Evolutionary conservation across 2,113 vertebrate species (phyloP), one percentile per base, ranked within the genome.

Genomic region (Bufo gargarizans): DNA sequence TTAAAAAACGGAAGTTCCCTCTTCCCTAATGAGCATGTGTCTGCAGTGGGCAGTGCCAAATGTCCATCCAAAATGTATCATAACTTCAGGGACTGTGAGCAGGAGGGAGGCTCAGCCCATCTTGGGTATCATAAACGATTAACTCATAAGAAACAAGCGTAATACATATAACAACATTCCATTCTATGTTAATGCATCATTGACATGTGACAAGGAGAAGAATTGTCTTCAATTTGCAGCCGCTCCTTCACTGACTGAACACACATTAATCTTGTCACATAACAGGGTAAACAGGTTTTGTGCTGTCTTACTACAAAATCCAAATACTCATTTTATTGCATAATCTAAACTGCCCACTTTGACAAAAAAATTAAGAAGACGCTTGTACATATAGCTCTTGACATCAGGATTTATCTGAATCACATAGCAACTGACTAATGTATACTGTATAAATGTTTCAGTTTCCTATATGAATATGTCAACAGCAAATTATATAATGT

Each of bases 261-360:
- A 17, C 45, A 74, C 33, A 72, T 16, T 72, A 13, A 14, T 74
- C n/a, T 45, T 72, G 69, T 43, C 12, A 45, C 49, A 19, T 19
- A 74, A 74, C 71, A 74, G 71, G 71, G 71, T 49, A 49, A 74
- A 74, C 71, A 74, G 71, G 71, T 74, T 74, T 74, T 74, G 6
- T 10, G 3, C 19, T 74, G 71, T 74, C 71, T 6, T 10, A 74
- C 43, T 43, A 74, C 71, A 49, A 47, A 74, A 6, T 45, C 45
- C 45, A 17, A 33, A 33, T 22, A 4, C 22, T 11, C 11, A 74
- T 74, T 47, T 74, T 47, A 74, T 74, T 49, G 45, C 71, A 49
- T 74, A 16, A 74, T 49, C 16, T 49, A 47, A 74, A 74, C 4
- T 43, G 11, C 43, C 6, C 17, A 49, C 43, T 19, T 74, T 19